Evolutionary conservation across 2,888 invertebrate genomes (phyloP), one percentile per base, ranked within the genome.

Genomic region (Spodoptera exigua): DNA sequence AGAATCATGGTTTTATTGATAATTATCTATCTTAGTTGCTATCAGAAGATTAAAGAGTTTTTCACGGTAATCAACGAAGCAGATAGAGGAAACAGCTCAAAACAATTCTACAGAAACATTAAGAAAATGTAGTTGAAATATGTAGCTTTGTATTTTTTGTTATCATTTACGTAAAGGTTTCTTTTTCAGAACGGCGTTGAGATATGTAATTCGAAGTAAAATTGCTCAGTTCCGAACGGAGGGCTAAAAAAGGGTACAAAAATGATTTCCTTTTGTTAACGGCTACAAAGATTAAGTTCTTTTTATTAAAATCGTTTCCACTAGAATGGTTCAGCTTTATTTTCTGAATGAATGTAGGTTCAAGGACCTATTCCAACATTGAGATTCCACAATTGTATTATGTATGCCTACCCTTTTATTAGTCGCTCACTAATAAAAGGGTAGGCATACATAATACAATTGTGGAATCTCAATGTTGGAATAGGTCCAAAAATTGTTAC

Each of bases 221-320:
- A 75, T 70, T 61, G 68, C 68, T 67, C 55, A 66, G 74, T 68
- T 68, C 47, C 75, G 59, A 67, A 62, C 39, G 44, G 59, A 65
- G 62, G 78, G 65, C 61, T 45, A 61, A 70, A 78, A 61, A 70
- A 78, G 64, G 68, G 68, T 76, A 61, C 62, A 52, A 62, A 56
- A 77, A 75, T 51, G 64, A 65, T 71, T 74, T 66, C 65, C 69
- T 60, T 75, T 78, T 78, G 76, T 72, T 72, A 76, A 61, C 46
- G 61, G 45, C 56, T 66, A 61, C 65, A 66, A 67, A 76, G 73
- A 76, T 75, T 76, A 66, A 76, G 64, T 64, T 75, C 73, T 68
- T 76, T 73, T 76, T 76, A 72, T 72, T 70, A 76, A 71, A 78
- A 73, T 76, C 16, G 76, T 78, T 78, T 78, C 35, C 57, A 60